Conservation (phyloP, 2,888 invertebrate species). For the Hypomecis atomaria region DNA sequence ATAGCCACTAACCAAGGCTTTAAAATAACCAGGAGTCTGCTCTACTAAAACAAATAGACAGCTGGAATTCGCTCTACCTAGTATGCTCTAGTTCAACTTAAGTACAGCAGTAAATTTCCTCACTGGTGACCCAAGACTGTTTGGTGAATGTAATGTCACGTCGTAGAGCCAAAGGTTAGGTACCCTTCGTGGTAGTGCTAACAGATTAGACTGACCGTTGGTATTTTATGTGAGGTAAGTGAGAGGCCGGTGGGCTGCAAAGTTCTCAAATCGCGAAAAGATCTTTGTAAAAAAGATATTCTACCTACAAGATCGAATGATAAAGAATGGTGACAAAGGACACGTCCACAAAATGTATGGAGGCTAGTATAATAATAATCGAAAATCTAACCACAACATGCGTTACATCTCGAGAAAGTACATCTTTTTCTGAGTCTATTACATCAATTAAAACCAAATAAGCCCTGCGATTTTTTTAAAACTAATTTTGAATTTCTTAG, state of each 20-base stretch:
- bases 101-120: slow-evolving; percentile 24
- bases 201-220: slow-evolving; percentile 21
- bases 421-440: too few species aligned
- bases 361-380: too few species aligned
- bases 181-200: slow-evolving; percentile 32
- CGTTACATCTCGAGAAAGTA: too few species aligned
- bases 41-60: slow-evolving; percentile 11
- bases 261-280: background rate
- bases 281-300: background rate
- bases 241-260: background rate
- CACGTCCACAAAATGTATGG: too few species aligned
- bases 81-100: slow-evolving; percentile 12
- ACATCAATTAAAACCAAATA: too few species aligned
- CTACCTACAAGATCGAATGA: background rate
- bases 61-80: slow-evolving; percentile 21
- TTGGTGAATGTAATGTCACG: slow-evolving; percentile 42
- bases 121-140: slow-evolving; percentile 23
- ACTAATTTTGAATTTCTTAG: too few species aligned
- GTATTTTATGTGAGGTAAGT: background rate
- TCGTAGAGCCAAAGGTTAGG: slow-evolving; percentile 37
- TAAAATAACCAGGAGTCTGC: background rate
- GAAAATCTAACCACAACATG: too few species aligned
- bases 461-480: too few species aligned
- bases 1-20: background rate
- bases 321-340: too few species aligned